A percentile compares a stretch with the other conserved stretches of the same genome.
Conservation (phyloP, 2,113 vertebrate species). For the Sceloporus undulatus region DNA sequence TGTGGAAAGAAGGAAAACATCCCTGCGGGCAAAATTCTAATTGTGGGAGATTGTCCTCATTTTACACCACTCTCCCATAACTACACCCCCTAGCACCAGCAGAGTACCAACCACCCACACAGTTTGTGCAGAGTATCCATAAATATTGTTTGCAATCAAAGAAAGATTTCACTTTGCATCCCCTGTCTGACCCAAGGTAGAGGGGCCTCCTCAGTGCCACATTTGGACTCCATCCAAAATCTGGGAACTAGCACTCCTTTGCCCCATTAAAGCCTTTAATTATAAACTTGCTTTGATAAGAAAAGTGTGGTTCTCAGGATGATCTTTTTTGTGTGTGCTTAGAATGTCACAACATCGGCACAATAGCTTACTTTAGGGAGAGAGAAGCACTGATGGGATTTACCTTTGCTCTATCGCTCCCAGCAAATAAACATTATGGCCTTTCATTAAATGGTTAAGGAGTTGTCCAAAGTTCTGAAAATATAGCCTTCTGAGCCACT, state of each 20-base stretch:
- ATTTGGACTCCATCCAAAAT: too few species aligned
- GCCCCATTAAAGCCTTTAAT: neutral
- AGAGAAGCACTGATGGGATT: neutral
- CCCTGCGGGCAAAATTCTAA: too few species aligned
- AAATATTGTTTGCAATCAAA: too few species aligned
- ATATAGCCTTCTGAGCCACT: rapidly evolving
- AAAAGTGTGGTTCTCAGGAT: neutral
- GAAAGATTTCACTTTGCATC: neutral
- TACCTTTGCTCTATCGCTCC: rapidly evolving
- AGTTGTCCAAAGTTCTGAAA: neutral
- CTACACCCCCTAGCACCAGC: too few species aligned
- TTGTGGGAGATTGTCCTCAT: too few species aligned
- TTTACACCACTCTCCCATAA: too few species aligned
- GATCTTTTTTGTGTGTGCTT: neutral
- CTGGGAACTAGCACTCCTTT: neutral
- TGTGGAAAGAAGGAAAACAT: too few species aligned
- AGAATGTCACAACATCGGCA: neutral
- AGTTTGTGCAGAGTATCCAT: too few species aligned
- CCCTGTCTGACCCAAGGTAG: neutral
- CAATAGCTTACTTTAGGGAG: neutral
- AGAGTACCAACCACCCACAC: too few species aligned
- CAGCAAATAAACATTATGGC: neutral
- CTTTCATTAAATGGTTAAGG: rapidly evolving
- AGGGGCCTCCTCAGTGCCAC: neutral
- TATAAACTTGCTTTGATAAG: neutral